These are phyloP conservation scores for Aspidoscelis tigris DNA, from an alignment of 2,113 vertebrate genomes.

Conservation along the genomic window DNA sequence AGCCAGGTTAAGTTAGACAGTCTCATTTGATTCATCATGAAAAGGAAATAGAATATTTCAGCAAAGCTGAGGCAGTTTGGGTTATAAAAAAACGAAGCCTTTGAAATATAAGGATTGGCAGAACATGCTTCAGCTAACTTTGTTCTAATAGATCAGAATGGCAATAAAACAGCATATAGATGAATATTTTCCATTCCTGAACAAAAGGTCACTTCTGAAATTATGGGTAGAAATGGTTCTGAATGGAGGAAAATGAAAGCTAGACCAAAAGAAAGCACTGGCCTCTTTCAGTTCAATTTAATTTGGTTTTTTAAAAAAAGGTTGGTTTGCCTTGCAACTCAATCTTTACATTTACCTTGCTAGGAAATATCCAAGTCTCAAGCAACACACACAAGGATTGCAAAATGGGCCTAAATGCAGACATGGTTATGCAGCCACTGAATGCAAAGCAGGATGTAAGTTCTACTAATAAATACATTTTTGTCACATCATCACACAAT, in stretches of 20 bases:
- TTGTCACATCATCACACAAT: background rate
- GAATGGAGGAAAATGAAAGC: background rate
- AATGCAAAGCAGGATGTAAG: too few species aligned
- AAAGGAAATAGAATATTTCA: background rate
- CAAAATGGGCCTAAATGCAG: background rate
- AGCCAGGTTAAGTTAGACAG: slow-evolving; percentile 2
- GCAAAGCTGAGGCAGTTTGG: background rate
- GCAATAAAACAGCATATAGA: background rate
- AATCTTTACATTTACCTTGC: background rate
- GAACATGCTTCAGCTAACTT: background rate
- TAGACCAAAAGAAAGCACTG: background rate
- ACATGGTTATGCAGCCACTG: too few species aligned
- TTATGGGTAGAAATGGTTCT: background rate
- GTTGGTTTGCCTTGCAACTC: background rate
- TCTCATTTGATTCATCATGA: background rate
- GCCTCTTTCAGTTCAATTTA: background rate
- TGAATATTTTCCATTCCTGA: background rate
- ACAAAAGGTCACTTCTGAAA: background rate
- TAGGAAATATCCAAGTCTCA: background rate
- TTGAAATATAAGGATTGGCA: background rate
- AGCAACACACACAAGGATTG: background rate
- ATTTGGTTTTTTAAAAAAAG: too few species aligned
- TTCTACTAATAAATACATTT: background rate
- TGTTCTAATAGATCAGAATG: background rate
- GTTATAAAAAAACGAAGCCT: background rate